A percentile compares a stretch with the other conserved stretches of the same genome.
phyloP scores from a whole-genome alignment of 2,888 invertebrate genomes.

The Scrobipalpa atriplicella region DNA sequence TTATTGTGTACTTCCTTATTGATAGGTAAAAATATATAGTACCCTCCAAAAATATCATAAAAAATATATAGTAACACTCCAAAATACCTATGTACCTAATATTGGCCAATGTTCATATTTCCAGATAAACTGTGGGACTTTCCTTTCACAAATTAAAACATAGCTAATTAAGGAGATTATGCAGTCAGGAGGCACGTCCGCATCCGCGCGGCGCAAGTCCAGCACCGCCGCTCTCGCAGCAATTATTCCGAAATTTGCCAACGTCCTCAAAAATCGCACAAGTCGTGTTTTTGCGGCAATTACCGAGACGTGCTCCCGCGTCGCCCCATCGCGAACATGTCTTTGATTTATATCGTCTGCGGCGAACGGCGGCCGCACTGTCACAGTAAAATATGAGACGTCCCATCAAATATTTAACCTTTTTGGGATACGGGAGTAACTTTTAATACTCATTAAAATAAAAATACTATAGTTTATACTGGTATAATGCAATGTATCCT shows the following conservation, averaged over 20 bases:
- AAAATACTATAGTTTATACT: constrained; percentile 77
- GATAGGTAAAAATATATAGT: too few relatives aligned
- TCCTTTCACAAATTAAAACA: constrained; percentile 3
- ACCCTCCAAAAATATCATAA: too few relatives aligned
- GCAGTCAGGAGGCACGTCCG: constrained; percentile 14
- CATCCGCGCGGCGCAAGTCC: constrained; percentile 12
- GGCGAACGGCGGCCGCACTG: constrained; percentile 60
- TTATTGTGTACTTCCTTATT: too few relatives aligned
- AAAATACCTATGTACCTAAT: too few relatives aligned
- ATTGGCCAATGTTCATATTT: not conserved
- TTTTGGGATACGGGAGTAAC: constrained; percentile 68
- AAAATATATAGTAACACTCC: too few relatives aligned
- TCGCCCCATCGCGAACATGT: constrained; percentile 69
- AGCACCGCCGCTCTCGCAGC: constrained; percentile 35
- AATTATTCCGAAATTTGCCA: constrained; percentile 79
- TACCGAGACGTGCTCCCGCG: constrained; percentile 73
- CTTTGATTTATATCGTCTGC: constrained; percentile 79
- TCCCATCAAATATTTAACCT: constrained; percentile 76
- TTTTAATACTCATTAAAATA: constrained; percentile 78
- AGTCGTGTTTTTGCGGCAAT: constrained; percentile 78
- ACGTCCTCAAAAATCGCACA: constrained; percentile 74
- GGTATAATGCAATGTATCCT: constrained; percentile 53
- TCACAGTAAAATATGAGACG: constrained; percentile 77
- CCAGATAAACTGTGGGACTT: not conserved
- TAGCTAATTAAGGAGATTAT: constrained; percentile 20